phyloP scores from a whole-genome alignment of 2,113 vertebrate species.

The Willisornis vidua region DNA sequence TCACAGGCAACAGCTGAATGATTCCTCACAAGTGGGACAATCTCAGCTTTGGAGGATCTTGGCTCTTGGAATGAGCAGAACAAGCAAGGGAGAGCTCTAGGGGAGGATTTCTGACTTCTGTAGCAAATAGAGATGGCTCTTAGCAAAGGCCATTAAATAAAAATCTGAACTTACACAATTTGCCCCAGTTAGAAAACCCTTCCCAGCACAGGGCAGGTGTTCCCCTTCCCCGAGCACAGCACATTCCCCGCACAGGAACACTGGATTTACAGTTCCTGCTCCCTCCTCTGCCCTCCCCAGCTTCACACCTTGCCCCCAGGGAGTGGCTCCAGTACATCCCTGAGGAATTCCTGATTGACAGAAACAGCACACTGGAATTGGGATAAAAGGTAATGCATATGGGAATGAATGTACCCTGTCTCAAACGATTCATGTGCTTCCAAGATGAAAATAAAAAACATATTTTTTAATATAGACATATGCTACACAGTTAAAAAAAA shows the following conservation, averaged over 20 bases:
- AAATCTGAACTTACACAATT: background rate
- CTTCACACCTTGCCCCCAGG: accelerated
- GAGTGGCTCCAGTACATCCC: background rate
- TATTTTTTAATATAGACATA: background rate
- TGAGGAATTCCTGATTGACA: background rate
- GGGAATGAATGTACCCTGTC: background rate
- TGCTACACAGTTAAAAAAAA: background rate
- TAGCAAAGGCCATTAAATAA: background rate
- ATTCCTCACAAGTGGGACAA: background rate
- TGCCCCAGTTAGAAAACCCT: background rate
- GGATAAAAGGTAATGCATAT: background rate
- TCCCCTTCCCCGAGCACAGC: background rate
- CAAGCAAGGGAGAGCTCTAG: background rate
- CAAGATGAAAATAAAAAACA: background rate
- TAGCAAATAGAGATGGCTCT: background rate
- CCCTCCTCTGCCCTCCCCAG: background rate
- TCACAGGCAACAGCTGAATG: background rate
- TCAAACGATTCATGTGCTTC: background rate
- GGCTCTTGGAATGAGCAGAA: background rate
- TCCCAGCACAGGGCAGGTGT: background rate
- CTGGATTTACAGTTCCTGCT: accelerated
- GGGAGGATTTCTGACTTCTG: background rate
- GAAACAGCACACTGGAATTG: accelerated
- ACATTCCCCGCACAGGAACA: background rate
- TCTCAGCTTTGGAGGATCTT: background rate